Percentiles rank a stretch among this genome's conserved stretches.
These are phyloP conservation scores for Plusia festucae DNA, from an alignment of 2,888 invertebrate genomes.

Conservation along the genomic window DNA sequence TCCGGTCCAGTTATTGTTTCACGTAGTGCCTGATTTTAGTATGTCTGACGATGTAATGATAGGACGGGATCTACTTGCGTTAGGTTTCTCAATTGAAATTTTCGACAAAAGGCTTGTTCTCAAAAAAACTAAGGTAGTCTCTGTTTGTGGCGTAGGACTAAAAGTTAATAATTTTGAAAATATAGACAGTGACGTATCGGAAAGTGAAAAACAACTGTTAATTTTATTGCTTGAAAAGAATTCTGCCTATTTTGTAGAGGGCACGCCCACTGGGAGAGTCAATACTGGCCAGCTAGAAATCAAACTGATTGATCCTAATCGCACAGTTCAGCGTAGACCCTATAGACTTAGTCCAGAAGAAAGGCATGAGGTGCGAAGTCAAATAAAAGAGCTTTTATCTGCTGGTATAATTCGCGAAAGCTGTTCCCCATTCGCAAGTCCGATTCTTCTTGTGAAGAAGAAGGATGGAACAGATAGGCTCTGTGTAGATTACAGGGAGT, in stretches of 20 bases:
- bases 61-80: too few species aligned
- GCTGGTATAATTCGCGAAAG: neutral
- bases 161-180: neutral
- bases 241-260: neutral
- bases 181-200: neutral
- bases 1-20: neutral
- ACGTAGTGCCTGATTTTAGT: too few species aligned
- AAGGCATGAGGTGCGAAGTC: neutral
- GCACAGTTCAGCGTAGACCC: neutral
- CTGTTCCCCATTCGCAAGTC: neutral
- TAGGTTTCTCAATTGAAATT: too few species aligned
- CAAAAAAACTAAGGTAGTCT: neutral
- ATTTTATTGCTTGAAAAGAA: neutral
- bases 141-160: neutral
- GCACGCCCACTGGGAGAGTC: neutral
- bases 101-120: neutral
- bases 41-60: too few species aligned
- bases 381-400: slow-evolving; percentile 1
- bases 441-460: neutral
- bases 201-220: neutral
- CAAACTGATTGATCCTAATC: neutral
- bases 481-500: slow-evolving; percentile 14
- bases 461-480: slow-evolving; percentile 4
- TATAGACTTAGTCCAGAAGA: neutral
- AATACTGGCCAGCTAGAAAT: neutral